Conservation (phyloP, 1,140 invertebrate species). For the Sitobion miscanthi region DNA sequence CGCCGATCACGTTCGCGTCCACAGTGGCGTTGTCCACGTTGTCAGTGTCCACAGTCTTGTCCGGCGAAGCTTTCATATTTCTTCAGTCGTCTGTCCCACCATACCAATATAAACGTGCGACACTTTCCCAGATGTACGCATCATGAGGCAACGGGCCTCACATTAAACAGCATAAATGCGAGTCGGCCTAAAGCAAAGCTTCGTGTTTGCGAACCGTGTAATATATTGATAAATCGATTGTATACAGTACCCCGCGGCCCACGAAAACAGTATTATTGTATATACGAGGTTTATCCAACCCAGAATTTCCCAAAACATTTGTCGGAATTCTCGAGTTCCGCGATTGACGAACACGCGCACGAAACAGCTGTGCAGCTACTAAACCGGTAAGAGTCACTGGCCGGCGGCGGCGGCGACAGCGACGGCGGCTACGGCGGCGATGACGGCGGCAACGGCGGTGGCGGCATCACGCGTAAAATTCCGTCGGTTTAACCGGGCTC, state of each 20-base stretch:
- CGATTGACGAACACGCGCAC: not conserved
- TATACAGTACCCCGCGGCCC: no score
- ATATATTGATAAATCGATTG: no score
- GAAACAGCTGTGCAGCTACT: constrained; percentile 38
- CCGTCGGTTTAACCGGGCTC: not conserved
- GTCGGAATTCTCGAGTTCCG: not conserved
- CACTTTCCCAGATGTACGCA: not conserved
- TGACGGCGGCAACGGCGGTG: not conserved
- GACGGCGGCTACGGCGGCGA: not conserved
- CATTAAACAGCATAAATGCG: not conserved
- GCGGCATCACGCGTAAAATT: constrained; percentile 30
- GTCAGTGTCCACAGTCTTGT: not conserved
- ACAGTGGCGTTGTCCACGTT: not conserved
- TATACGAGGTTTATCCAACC: not conserved
- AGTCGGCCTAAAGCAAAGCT: no score
- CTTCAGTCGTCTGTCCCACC: not conserved
- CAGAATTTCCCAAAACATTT: no score
- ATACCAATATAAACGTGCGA: not conserved
- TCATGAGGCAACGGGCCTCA: not conserved
- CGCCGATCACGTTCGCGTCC: not conserved
- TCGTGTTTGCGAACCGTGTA: no score
- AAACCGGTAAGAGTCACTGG: constrained; percentile 49
- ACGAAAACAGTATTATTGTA: no score
- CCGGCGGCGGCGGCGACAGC: not conserved
- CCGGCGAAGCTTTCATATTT: constrained; percentile 9